phyloP scores from a whole-genome alignment of 2,113 vertebrate genomes.

The Pomatorhinus ruficollis region DNA sequence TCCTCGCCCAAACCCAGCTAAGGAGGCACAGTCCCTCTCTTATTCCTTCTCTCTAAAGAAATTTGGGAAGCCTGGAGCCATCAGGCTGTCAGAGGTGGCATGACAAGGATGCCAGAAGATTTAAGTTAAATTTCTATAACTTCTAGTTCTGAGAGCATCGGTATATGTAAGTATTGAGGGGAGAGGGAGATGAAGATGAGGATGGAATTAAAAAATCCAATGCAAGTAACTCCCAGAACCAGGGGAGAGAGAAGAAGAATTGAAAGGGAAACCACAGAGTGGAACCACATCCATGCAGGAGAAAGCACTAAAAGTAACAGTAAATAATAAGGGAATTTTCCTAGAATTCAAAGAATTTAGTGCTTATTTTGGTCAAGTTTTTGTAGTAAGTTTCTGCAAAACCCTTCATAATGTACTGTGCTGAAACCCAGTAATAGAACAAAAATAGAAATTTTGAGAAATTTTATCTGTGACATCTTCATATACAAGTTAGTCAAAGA shows the following conservation, averaged over 20 bases:
- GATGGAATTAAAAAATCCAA: not conserved
- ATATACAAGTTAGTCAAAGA: not conserved
- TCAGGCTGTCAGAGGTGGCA: not conserved
- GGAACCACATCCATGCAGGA: not conserved
- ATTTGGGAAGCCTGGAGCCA: not conserved
- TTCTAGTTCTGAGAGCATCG: not conserved
- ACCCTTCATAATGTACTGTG: not conserved
- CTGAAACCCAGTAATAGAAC: not conserved
- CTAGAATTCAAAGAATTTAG: not conserved
- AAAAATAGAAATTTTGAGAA: not conserved
- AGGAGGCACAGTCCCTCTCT: not conserved
- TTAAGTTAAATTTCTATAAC: not conserved
- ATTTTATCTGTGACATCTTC: not conserved
- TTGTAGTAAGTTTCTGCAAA: not conserved
- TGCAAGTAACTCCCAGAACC: not conserved
- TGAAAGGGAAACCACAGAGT: not conserved
- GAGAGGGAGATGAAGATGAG: rapidly evolving
- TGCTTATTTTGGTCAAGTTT: not conserved
- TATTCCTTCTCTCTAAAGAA: not conserved
- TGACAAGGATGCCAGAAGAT: not conserved
- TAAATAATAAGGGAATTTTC: not conserved
- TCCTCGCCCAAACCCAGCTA: not conserved
- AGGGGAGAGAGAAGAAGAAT: not conserved
- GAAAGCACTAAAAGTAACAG: not conserved
- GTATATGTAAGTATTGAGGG: no score